Base-by-base conservation (phyloP, 2,113 vertebrate species). In the Turnix velox region DNA sequence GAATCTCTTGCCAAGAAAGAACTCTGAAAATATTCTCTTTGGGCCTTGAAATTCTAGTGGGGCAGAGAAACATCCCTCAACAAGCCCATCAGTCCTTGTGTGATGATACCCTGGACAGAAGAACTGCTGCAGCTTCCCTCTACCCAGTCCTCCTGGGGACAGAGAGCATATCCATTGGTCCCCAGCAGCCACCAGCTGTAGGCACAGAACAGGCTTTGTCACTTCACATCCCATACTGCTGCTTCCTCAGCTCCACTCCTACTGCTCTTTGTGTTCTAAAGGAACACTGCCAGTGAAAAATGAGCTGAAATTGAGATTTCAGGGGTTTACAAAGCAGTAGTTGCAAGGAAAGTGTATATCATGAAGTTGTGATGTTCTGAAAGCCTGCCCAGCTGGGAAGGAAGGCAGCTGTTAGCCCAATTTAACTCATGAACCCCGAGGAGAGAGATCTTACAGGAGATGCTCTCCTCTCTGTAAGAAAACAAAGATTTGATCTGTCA, bases 121-220 rank as follows among this genome's bases (percentile, higher is more conserved):
- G 46, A 55, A 35, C 27, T 25, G 39, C 24, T 2, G 17, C 7
- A 7, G 48, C 6, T 12, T 11, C 31, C 27, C 42, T 54, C 57
- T 5, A n/a, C 63, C 33, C 6, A 2, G 2, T 4, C 46, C 46
- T 48, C 30, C 51, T 9, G 2, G 66, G 54, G 39, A 54, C 39
- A 57, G 69, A 3, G 24, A 48, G 40, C 55, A 49, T 31, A 8
- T 0, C 1, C 49, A 9, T 0, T 1, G 9, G 43, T 30, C n/a
- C 65, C 35, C 7, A 33, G 13, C 37, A 57, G 67, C n/a, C 74
- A 40, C 46, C 30, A 24, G 10, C 35, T 14, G 5, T 17, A 4
- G 71, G 12, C 6, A 30, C n/a, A 22, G 14, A n/a, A 3, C 28
- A 28, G 46, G 23, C 46, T n/a, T 20, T 55, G 61, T 37, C 88